A percentile compares a stretch with the other conserved stretches of the same genome.
These are phyloP conservation scores for Erpobdella octoculata DNA, from an alignment of 2,888 invertebrate species.

Conservation along the genomic window DNA sequence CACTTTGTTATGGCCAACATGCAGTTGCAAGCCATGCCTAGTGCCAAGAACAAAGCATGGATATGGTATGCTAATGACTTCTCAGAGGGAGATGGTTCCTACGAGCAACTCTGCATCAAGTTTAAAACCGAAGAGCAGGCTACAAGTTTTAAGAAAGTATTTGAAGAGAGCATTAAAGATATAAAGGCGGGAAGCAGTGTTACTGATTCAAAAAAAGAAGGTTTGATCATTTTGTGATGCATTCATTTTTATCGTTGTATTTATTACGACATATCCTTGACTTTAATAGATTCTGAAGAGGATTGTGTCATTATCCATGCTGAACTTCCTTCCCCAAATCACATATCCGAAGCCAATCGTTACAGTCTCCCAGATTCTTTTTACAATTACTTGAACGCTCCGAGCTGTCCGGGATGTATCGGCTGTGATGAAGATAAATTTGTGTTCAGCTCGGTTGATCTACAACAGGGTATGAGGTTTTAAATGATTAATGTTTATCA, in stretches of 20 bases:
- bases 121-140: slow-evolving; percentile 60
- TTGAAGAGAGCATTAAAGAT: slow-evolving; percentile 58
- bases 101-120: slow-evolving; percentile 70
- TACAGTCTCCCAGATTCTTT: slow-evolving; percentile 47
- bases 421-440: slow-evolving; percentile 46
- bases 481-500: no score
- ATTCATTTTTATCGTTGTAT: no score
- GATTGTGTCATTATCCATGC: slow-evolving; percentile 12
- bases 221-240: no score
- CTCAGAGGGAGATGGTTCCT: slow-evolving; percentile 65
- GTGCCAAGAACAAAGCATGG: slow-evolving; percentile 56
- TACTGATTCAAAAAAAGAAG: no score
- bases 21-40: slow-evolving; percentile 56
- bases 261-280: not conserved
- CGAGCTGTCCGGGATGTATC: slow-evolving; percentile 47
- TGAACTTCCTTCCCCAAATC: slow-evolving; percentile 43
- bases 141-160: slow-evolving; percentile 56
- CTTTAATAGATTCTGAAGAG: not conserved
- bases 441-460: no score
- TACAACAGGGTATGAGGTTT: no score
- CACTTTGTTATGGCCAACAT: slow-evolving; percentile 69
- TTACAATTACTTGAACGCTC: slow-evolving; percentile 46
- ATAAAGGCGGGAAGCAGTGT: not conserved
- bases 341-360: slow-evolving; percentile 43
- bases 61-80: slow-evolving; percentile 60